Conservation (phyloP, 1,140 invertebrate genomes). For the Bombus breviceps region DNA sequence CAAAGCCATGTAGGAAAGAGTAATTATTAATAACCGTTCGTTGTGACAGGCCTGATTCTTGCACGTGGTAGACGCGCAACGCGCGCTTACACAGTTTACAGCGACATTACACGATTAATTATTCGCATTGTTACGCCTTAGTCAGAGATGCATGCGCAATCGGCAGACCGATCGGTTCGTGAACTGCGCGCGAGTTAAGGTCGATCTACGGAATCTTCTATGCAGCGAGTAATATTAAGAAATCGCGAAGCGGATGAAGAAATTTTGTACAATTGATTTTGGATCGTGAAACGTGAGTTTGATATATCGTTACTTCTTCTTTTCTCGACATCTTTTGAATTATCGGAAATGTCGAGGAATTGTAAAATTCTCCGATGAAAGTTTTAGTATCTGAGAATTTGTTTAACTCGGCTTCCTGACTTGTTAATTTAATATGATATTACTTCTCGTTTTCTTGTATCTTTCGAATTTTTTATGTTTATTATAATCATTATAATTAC, state of each 20-base stretch:
- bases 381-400: too few relatives aligned
- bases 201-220: not conserved
- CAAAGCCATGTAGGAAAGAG: conserved; percentile 40
- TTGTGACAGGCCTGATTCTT: conserved; percentile 27
- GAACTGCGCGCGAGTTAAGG: too few relatives aligned
- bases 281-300: not conserved
- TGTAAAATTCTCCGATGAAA: not conserved
- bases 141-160: conserved; percentile 10
- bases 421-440: not conserved
- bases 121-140: conserved; percentile 57
- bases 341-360: not conserved
- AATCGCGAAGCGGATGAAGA: not conserved
- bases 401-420: not conserved
- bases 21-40: conserved; percentile 65
- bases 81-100: conserved; percentile 23
- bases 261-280: not conserved
- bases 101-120: conserved; percentile 61
- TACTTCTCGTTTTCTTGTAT: not conserved
- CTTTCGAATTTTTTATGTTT: not conserved
- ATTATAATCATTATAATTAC: too few relatives aligned
- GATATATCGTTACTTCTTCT: not conserved
- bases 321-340: not conserved
- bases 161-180: not conserved
- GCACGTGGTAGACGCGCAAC: conserved; percentile 30
- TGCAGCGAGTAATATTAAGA: not conserved